Conservation (phyloP, 2,797 vertebrate species). For the Podargus strigoides region DNA sequence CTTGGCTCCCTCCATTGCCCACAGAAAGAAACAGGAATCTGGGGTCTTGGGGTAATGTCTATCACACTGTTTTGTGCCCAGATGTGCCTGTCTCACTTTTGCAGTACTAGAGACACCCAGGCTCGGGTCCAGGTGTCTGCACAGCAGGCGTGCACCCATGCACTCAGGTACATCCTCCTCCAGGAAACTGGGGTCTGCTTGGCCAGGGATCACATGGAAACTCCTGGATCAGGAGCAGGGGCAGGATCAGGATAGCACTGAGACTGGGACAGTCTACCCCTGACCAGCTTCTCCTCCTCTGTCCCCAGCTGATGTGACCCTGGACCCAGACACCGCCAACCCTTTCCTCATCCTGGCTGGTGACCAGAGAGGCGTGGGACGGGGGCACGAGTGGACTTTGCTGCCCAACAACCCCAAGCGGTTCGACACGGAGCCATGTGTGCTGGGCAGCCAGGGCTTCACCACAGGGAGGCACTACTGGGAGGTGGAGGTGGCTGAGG, state of each 20-base stretch:
- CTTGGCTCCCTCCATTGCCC: not conserved
- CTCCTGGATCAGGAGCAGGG: not conserved
- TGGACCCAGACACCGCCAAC: constrained; percentile 31
- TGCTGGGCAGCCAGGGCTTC: constrained; percentile 12
- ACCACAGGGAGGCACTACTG: not conserved
- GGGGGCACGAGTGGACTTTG: not conserved
- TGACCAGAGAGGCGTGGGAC: not conserved
- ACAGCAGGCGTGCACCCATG: not conserved
- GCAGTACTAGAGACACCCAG: not conserved
- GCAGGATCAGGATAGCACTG: not conserved
- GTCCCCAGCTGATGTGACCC: not conserved
- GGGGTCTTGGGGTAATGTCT: not conserved
- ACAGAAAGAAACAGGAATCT: not conserved
- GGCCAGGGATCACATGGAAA: not conserved
- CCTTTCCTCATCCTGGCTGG: constrained; percentile 30
- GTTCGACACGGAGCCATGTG: not conserved
- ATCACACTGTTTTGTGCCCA: not conserved
- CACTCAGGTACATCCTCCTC: not conserved
- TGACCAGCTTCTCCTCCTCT: constrained; percentile 1
- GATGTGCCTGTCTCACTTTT: not conserved
- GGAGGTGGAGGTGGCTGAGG: constrained; percentile 63
- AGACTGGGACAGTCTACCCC: not conserved
- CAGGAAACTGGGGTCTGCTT: not conserved
- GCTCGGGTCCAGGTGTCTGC: not conserved
- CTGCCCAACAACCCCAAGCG: not conserved